These are phyloP conservation scores for Centropus unirufus DNA, from an alignment of 2,113 vertebrate species.

Conservation along the genomic window DNA sequence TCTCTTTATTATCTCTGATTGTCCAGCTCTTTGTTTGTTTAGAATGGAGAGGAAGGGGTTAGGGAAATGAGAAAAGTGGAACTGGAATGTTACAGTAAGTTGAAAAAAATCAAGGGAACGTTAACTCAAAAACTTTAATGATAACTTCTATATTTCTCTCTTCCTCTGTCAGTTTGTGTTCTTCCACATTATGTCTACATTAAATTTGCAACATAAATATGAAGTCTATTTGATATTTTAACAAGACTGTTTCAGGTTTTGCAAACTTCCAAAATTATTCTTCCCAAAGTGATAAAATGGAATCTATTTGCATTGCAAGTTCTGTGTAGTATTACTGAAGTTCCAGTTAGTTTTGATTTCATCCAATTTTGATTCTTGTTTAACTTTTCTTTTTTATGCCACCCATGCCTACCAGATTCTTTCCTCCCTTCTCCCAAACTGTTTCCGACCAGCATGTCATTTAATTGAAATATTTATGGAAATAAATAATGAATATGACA, in stretches of 20 bases:
- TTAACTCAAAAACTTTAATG: neutral
- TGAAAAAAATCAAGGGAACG: neutral
- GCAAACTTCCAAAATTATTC: neutral
- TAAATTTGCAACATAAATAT: neutral
- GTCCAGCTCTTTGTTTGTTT: neutral
- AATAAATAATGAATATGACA: neutral
- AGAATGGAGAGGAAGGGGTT: neutral
- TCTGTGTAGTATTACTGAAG: neutral
- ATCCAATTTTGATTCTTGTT: neutral
- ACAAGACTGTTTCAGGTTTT: neutral
- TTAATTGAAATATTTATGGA: neutral
- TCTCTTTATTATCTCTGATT: conserved; percentile 3
- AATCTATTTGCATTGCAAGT: neutral
- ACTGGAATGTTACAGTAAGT: neutral
- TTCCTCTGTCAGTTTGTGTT: neutral
- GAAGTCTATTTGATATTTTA: neutral
- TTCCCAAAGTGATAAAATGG: neutral
- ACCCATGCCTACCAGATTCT: neutral
- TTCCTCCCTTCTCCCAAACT: neutral
- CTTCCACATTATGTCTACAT: neutral
- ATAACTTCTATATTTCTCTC: neutral
- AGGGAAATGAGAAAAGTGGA: neutral
- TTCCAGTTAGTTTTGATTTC: neutral
- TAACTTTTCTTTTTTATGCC: neutral
- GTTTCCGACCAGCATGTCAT: neutral